These are phyloP conservation scores for Brevipalpus yothersi DNA, from an alignment of 1,140 invertebrate genomes.

Conservation along the genomic window DNA sequence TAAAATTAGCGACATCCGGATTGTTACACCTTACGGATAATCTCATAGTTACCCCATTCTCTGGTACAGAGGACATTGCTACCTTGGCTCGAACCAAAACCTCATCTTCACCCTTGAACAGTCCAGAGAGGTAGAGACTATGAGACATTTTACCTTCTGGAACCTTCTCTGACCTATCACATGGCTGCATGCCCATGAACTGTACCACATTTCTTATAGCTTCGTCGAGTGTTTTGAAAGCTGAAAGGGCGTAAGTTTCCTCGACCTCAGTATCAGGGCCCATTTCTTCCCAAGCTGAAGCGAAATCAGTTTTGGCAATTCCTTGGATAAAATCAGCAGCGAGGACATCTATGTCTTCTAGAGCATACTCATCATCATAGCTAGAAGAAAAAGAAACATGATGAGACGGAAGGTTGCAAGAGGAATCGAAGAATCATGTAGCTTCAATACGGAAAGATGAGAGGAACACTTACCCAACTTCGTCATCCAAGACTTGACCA, in stretches of 20 bases:
- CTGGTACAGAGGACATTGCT: conserved; percentile 27
- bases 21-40: conserved; percentile 33
- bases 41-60: conserved; percentile 38
- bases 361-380: conserved; percentile 43
- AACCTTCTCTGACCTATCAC: conserved; percentile 60
- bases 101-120: conserved; percentile 67
- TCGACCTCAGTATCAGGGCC: conserved; percentile 49
- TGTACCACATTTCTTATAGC: conserved; percentile 63
- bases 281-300: conserved; percentile 40
- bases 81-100: conserved; percentile 62
- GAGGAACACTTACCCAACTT: conserved; percentile 29
- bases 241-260: conserved; percentile 65
- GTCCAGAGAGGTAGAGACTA: conserved; percentile 48
- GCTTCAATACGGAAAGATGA: neutral
- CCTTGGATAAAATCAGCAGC: conserved; percentile 76
- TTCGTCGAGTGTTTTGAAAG: conserved; percentile 50
- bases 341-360: conserved; percentile 79
- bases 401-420: neutral
- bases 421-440: neutral
- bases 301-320: conserved; percentile 42
- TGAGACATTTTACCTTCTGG: conserved; percentile 54
- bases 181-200: conserved; percentile 65
- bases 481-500: conserved; percentile 70
- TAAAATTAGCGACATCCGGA: conserved; percentile 43
- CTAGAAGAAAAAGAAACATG: conserved; percentile 1